A percentile compares a stretch with the other conserved stretches of the same genome.
phyloP scores from a whole-genome alignment of 53 echinoderm and acorn worm genomes.

The Antedon mediterranea region DNA sequence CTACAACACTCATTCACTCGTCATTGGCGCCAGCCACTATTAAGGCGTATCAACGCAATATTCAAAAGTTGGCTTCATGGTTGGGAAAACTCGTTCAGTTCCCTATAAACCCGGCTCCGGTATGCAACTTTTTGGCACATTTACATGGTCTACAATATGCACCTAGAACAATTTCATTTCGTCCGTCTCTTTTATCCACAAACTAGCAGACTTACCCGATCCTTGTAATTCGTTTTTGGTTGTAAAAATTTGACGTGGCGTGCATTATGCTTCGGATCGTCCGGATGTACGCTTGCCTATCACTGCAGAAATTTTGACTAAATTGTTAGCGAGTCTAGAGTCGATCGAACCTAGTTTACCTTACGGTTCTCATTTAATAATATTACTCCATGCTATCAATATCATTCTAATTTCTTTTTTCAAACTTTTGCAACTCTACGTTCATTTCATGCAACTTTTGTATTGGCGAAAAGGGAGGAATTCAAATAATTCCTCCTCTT shows the following conservation, averaged over 20 bases:
- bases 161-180: constrained; percentile 14
- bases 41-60: background rate
- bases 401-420: too few relatives aligned
- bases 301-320: background rate
- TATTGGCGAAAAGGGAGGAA: too few relatives aligned
- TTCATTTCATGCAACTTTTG: too few relatives aligned
- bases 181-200: background rate
- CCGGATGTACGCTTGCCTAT: constrained; percentile 9
- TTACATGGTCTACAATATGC: background rate
- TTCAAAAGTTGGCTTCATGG: constrained; percentile 4
- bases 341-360: background rate
- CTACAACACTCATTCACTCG: constrained; percentile 2
- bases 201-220: background rate
- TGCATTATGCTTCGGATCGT: background rate
- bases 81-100: background rate
- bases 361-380: too few relatives aligned
- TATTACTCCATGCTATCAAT: too few relatives aligned
- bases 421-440: too few relatives aligned
- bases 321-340: background rate
- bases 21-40: background rate
- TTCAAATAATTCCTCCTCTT: too few relatives aligned
- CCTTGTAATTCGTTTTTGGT: constrained; percentile 7
- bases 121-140: constrained; percentile 16
- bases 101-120: background rate
- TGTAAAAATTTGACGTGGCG: constrained; percentile 9